Evolutionary conservation across 2,797 vertebrate species (phyloP), one percentile per base, ranked within the genome.

Genomic region (Catharus ustulatus): DNA sequence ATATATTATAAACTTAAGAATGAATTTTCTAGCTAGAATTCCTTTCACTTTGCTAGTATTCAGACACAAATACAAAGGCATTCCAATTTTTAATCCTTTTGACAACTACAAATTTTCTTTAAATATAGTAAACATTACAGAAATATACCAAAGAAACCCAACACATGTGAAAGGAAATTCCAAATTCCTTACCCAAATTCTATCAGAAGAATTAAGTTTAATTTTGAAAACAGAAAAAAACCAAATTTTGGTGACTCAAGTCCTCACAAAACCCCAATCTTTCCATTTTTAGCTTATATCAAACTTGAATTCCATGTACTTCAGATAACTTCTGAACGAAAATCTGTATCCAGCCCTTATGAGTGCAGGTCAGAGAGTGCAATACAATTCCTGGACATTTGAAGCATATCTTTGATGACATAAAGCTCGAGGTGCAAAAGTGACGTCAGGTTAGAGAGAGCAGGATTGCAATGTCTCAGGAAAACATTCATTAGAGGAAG

Each of bases 401-500:
- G 63, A 91, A 82, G 4, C 12, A 20, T 7, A 6, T 78, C 32
- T 92, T 69, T 67, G 55, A 64, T 61, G 68, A 57, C 2, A 0
- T 67, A 45, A 86, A 92, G 6, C 22, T 83, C 38, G 36, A 74
- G 38, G 7, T 75, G 20, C 8, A 19, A 57, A 54, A 71, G 6
- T 6, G 10, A 27, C 2, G 2, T 82, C 61, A 29, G 27, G 27
- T 79, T 23, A 76, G 55, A 87, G 51, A 62, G 3, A 86, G 18
- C 11, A 59, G 54, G 29, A 58, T 54, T 72, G 43, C 54, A 54
- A 9, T 17, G 20, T 61, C 40, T 87, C 61, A 19, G 45, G 27
- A 61, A 49, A 86, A 64, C 0, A 0, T 54, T 87, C 0, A 0
- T 48, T 63, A 67, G 11, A 69, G 30, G 38, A 81, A 82, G 63